These are phyloP conservation scores for Halcyon senegalensis DNA, from an alignment of 2,113 vertebrate species.

Conservation along the genomic window DNA sequence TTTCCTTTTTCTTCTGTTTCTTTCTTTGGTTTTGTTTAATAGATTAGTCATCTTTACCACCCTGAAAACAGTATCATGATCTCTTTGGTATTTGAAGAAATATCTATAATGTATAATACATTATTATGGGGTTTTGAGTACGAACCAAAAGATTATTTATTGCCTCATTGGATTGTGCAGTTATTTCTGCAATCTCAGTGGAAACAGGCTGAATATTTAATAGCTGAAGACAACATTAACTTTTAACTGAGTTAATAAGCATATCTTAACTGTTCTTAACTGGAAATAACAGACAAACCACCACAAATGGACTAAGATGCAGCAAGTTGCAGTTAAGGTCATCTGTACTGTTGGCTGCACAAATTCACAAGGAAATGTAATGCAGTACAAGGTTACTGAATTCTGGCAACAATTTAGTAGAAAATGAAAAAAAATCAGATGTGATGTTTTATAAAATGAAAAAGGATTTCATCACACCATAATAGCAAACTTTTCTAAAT, in stretches of 20 bases:
- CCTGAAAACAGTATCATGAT: not conserved
- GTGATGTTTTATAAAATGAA: not conserved
- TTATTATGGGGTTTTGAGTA: not conserved
- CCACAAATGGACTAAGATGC: not conserved
- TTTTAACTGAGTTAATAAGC: not conserved
- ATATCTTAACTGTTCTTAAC: not conserved
- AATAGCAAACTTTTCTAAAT: not conserved
- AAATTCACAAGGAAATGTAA: not conserved
- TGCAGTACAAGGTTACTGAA: not conserved
- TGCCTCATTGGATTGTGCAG: not conserved
- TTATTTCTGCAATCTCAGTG: not conserved
- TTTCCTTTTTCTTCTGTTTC: not conserved
- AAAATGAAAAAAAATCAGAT: not conserved
- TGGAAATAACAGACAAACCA: not conserved
- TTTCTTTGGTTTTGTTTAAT: not conserved
- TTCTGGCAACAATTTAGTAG: not conserved
- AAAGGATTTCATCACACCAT: not conserved
- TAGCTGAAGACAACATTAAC: not conserved
- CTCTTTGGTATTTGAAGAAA: not conserved
- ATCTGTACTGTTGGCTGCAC: not conserved
- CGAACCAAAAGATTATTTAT: not conserved
- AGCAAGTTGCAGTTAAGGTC: not conserved
- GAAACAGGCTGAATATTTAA: not conserved
- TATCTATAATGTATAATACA: fast-evolving
- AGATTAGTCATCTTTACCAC: not conserved